These are phyloP conservation scores for Hyaena hyaena DNA, from an alignment of 2,113 vertebrate genomes.

Conservation along the genomic window DNA sequence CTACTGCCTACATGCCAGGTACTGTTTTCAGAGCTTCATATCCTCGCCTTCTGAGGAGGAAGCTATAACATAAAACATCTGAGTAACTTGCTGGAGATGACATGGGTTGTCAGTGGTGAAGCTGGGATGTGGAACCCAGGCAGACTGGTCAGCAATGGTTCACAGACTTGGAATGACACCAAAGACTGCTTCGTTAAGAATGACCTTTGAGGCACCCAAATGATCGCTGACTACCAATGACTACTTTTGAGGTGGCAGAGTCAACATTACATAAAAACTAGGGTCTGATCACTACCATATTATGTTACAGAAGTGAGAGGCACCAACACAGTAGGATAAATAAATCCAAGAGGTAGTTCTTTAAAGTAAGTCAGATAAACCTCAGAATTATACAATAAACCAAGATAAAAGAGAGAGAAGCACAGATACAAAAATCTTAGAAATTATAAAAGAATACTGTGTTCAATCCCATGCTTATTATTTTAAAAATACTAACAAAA, in stretches of 20 bases:
- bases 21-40: background rate
- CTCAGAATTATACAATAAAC: background rate
- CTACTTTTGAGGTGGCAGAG: background rate
- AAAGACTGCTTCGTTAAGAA: background rate
- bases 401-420: background rate
- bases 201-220: background rate
- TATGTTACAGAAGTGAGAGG: background rate
- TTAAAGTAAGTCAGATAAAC: background rate
- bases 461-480: background rate
- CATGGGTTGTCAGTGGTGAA: background rate
- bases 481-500: constrained; percentile 47
- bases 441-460: background rate
- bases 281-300: background rate
- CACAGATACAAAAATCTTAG: background rate
- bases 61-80: background rate
- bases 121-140: background rate
- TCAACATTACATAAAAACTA: background rate
- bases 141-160: background rate
- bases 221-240: background rate
- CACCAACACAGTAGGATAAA: background rate
- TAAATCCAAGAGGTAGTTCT: background rate
- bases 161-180: background rate
- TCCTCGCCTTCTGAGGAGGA: background rate
- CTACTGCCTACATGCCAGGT: background rate
- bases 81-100: background rate